Conservation (phyloP, 2,797 vertebrate genomes). For the Rhodeus uyekii region DNA sequence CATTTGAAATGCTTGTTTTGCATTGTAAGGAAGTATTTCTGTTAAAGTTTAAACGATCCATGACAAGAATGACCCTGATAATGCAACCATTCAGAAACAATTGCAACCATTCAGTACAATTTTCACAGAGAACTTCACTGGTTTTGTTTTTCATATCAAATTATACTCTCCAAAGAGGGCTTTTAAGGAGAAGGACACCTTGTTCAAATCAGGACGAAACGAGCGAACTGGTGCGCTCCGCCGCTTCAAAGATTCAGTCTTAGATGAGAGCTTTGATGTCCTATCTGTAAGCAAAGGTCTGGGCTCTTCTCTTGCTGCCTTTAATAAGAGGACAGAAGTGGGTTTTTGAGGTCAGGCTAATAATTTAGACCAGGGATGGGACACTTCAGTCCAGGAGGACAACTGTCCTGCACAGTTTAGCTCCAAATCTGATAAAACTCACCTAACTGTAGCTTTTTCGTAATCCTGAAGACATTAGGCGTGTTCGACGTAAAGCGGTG, state of each 20-base stretch:
- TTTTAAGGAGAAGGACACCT: constrained; percentile 13
- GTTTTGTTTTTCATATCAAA: not conserved
- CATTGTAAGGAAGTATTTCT: not conserved
- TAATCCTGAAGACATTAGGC: not conserved
- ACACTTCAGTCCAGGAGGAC: not conserved
- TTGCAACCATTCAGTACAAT: not conserved
- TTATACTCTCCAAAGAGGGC: not conserved
- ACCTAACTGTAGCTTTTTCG: not conserved
- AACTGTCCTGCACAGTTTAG: not conserved
- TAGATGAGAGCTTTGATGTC: not conserved
- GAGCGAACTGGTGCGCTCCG: not conserved
- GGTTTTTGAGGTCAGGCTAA: not conserved
- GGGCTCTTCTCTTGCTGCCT: constrained; percentile 56
- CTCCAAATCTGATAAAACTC: not conserved
- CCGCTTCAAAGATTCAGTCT: not conserved
- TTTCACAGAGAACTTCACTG: not conserved
- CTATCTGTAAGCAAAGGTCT: constrained; percentile 37
- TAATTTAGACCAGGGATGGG: not conserved
- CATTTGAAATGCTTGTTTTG: not conserved
- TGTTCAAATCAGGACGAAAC: not conserved
- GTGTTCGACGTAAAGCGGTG: not conserved
- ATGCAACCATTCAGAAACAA: not conserved
- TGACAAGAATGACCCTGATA: not conserved
- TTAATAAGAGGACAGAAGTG: not conserved
- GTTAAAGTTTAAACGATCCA: not conserved